These are phyloP conservation scores for Meandrusa payeni DNA, from an alignment of 2,888 invertebrate species.

Conservation along the genomic window DNA sequence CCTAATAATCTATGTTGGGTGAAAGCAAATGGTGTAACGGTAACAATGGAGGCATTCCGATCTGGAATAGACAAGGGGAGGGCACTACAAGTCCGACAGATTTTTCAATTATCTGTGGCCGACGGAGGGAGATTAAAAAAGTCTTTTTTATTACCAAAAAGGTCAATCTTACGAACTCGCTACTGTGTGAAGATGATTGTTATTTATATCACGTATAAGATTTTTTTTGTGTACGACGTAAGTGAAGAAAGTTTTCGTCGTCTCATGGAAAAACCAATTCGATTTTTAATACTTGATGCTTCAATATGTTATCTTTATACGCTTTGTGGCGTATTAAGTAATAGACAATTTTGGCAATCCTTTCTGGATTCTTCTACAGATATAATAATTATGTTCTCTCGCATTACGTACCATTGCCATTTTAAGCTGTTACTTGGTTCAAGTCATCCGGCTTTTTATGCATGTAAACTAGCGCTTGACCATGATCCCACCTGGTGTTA, in stretches of 20 bases:
- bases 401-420: too few relatives aligned
- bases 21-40: constrained; percentile 21
- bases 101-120: constrained; percentile 22
- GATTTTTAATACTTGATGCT: too few relatives aligned
- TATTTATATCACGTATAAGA: constrained; percentile 16
- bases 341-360: too few relatives aligned
- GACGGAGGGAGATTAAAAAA: constrained; percentile 18
- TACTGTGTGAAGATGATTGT: constrained; percentile 17
- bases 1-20: constrained; percentile 18
- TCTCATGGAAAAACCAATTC: too few relatives aligned
- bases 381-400: too few relatives aligned
- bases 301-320: too few relatives aligned
- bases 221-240: neutral
- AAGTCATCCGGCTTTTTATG: too few relatives aligned
- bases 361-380: too few relatives aligned
- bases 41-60: constrained; percentile 23
- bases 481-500: too few relatives aligned
- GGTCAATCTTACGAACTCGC: constrained; percentile 13
- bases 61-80: constrained; percentile 22
- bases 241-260: constrained; percentile 1
- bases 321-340: too few relatives aligned
- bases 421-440: too few relatives aligned
- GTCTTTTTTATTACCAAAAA: constrained; percentile 12
- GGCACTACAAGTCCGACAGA: constrained; percentile 11
- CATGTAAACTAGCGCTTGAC: too few relatives aligned